Base-by-base conservation (phyloP, 2,797 vertebrate species). In the Sebastiscus tertius region DNA sequence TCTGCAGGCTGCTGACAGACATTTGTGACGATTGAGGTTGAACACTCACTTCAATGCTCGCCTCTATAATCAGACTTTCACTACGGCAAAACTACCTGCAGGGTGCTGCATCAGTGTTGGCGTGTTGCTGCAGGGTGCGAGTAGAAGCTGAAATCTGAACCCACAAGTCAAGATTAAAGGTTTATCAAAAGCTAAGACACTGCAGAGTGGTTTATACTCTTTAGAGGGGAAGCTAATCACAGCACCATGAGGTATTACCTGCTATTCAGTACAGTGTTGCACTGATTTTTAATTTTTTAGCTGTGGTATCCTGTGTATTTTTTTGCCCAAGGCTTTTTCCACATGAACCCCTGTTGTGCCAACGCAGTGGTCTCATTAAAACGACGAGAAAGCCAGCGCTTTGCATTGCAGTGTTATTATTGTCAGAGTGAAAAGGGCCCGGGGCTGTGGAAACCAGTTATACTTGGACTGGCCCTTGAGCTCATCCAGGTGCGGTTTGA, bases 401-500 rank as follows among this genome's bases (percentile, higher is more conserved):
- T 67, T 65, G 76, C 33, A 14, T 62, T 2, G 3, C 75, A 54
- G 54, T 49, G 27, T 75, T 71, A 56, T 46, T 75, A 63, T 46
- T 77, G 76, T 85, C 79, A 36, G 52, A 77, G 55, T 29, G 29
- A 80, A 86, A 75, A 52, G 59, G 20, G 33, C 80, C 83, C 72
- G 14, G 67, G 77, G 84, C 75, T 63, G 72, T 67, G 67, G 79
- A 89, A 85, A 71, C 79, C 67, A 83, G 76, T 85, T 80, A 62
- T 71, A 71, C 75, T 68, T 78, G 79, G 77, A 72, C 65, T 9
- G 49, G 61, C 10, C 69, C 70, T 77, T 74, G 46, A 70, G 71
- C 62, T 77, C 60, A 70, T 75, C 75, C 82, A 86, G 81, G 87
- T 91, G 84, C 69, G 69, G 34, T 87, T 79, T 88, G 64, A 86